phyloP scores from a whole-genome alignment of 2,797 vertebrate genomes.

The Channa striata region DNA sequence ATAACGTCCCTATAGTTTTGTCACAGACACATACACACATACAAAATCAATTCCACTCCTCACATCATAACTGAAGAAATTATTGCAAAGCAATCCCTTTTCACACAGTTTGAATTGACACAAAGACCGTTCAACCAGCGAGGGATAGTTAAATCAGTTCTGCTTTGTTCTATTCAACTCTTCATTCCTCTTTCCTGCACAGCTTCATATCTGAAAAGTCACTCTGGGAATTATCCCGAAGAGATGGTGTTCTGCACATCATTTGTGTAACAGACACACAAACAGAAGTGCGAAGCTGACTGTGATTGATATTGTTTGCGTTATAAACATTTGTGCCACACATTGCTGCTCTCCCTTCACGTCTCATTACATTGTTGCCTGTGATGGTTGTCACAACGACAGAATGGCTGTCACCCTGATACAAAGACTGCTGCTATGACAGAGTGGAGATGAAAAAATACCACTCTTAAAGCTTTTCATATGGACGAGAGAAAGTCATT shows the following conservation, averaged over 20 bases:
- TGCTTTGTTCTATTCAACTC: slow-evolving; percentile 24
- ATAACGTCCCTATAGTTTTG: slow-evolving; percentile 10
- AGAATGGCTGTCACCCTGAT: slow-evolving; percentile 62
- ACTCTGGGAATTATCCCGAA: slow-evolving; percentile 39
- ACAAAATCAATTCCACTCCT: slow-evolving; percentile 7
- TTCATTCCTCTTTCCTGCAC: slow-evolving; percentile 20
- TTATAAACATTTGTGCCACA: slow-evolving; percentile 62
- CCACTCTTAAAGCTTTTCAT: slow-evolving; percentile 42
- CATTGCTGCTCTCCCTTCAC: slow-evolving; percentile 57
- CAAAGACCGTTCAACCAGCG: slow-evolving; percentile 2
- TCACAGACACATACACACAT: slow-evolving; percentile 19
- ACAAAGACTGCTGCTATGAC: slow-evolving; percentile 52
- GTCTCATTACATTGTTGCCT: slow-evolving; percentile 71
- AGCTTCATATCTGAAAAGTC: slow-evolving; percentile 33
- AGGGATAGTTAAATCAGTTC: slow-evolving; percentile 20
- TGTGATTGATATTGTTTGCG: slow-evolving; percentile 68
- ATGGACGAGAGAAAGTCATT: slow-evolving; percentile 50
- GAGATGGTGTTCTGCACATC: slow-evolving; percentile 20
- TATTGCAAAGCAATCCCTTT: slow-evolving; percentile 9
- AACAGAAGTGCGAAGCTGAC: slow-evolving; percentile 30
- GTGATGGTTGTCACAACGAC: slow-evolving; percentile 60
- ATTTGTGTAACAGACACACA: slow-evolving; percentile 38
- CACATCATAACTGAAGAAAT: neutral
- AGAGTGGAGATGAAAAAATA: slow-evolving; percentile 33
- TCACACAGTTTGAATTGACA: slow-evolving; percentile 21